Conservation (phyloP, 2,888 invertebrate species). For the Agelastica alni region DNA sequence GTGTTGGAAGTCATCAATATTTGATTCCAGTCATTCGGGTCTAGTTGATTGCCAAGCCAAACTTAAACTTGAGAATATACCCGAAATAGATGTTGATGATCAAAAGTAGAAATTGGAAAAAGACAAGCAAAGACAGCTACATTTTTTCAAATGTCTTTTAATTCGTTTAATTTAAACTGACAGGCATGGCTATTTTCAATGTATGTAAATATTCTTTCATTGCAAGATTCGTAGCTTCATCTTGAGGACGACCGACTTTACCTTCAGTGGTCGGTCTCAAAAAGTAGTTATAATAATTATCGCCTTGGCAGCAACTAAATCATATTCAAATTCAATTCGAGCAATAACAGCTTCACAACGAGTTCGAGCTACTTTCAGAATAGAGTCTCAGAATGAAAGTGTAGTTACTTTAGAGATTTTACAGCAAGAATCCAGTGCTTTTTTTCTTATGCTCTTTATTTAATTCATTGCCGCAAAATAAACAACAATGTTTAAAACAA, state of each 20-base stretch:
- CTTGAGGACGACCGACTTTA: conserved; percentile 48
- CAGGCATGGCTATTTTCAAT: conserved; percentile 48
- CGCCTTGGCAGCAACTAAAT: conserved; percentile 45
- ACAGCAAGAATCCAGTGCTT: conserved; percentile 38
- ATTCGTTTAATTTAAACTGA: conserved; percentile 38
- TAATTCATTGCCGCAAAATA: conserved; percentile 50
- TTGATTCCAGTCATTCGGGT: no score
- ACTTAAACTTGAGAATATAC: no score
- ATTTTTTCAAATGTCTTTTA: no score
- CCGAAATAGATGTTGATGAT: no score
- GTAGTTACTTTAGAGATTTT: conserved; percentile 41
- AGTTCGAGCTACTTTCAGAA: conserved; percentile 36
- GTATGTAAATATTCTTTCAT: conserved; percentile 48
- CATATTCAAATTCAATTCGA: conserved; percentile 38
- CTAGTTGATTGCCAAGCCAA: no score
- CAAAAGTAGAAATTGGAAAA: no score
- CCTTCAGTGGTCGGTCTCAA: conserved; percentile 43
- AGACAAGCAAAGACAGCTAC: no score
- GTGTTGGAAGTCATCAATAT: no score
- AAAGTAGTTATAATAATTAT: conserved; percentile 46
- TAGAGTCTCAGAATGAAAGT: conserved; percentile 37
- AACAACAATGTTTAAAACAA: conserved; percentile 42
- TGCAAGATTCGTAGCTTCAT: conserved; percentile 41
- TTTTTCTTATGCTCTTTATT: conserved; percentile 47
- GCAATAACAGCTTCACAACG: conserved; percentile 42